A percentile compares a stretch with the other conserved stretches of the same genome.
These are phyloP conservation scores for Alosa alosa DNA, from an alignment of 2,113 vertebrate species.

Conservation along the genomic window DNA sequence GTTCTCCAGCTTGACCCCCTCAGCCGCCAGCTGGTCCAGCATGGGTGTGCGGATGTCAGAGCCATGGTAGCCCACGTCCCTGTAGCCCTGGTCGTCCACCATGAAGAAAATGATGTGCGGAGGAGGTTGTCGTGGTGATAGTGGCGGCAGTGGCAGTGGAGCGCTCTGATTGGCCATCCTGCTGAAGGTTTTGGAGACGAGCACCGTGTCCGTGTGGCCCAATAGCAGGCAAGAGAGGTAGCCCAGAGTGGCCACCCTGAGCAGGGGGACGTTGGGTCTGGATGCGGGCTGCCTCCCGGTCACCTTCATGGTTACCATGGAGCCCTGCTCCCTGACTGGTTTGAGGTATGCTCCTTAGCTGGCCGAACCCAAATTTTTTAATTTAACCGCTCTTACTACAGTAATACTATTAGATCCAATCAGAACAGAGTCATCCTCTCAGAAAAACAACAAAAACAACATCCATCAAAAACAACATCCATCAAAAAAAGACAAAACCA, in stretches of 20 bases:
- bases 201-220: not conserved
- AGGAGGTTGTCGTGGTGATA: not conserved
- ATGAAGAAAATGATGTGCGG: constrained; percentile 90
- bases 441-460: not conserved
- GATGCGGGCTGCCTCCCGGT: not conserved
- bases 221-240: constrained; percentile 45
- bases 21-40: constrained; percentile 83
- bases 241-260: constrained; percentile 40
- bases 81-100: constrained; percentile 91
- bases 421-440: too few species aligned
- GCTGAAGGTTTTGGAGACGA: not conserved
- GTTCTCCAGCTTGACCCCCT: constrained; percentile 91
- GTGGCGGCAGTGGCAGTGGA: not conserved
- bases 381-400: not conserved
- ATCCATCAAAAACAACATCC: not conserved
- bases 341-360: not conserved
- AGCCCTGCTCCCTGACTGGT: not conserved
- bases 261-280: constrained; percentile 16
- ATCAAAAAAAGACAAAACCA: not conserved
- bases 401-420: not conserved
- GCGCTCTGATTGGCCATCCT: not conserved
- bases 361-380: not conserved
- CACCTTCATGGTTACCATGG: not conserved
- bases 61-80: constrained; percentile 88
- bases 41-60: constrained; percentile 86